Base-by-base conservation (phyloP, 2,113 vertebrate genomes). In the Accipiter virgatus region DNA sequence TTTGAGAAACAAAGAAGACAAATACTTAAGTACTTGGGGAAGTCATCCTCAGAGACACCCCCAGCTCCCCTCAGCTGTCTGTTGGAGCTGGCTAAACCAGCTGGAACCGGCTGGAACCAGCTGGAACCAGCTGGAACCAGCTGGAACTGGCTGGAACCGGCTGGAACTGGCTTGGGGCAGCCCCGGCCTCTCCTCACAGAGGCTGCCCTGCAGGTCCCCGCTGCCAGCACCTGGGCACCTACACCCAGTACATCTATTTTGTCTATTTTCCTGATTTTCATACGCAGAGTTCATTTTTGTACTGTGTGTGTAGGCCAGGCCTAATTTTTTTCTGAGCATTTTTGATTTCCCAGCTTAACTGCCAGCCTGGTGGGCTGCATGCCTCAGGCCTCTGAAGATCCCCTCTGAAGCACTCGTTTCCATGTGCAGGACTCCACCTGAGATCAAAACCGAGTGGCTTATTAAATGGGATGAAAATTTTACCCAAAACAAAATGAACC, bases 101-200 rank as follows among this genome's bases (percentile, higher is more conserved):
- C 26, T 89, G 62, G 19, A 86, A 42, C 13, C 3, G 1, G 50
- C 14, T 52, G 50, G 50, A 50, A 50, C 50, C 50, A 15, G 25
- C 50, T 52, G 48, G 26, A 50, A 26, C 23, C 2, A 3, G 12
- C 47, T 48, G 47, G 47, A 48, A 48, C 48, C 21, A 6, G 47
- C 21, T 23, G 11, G 47, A 48, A 48, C 47, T 3, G 3, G 25
- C 50, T 52, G 11, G 47, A 48, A 48, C 47, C 4, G 3, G 25
- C 50, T 52, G 50, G 17, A 86, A 38, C 42, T 1, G 3, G 21
- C 26, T 32, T 0, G 2, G 14, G 14, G 19, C 47, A 0, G 1
- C 63, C 29, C 19, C 0, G 2, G 6, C 19, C 18, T 38, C 63
- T 56, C 20, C 17, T 53, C 14, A 52, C 10, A 27, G 25, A 59